phyloP scores from a whole-genome alignment of 2,888 invertebrate genomes.

The Cataglyphis rosenhaueri region DNA sequence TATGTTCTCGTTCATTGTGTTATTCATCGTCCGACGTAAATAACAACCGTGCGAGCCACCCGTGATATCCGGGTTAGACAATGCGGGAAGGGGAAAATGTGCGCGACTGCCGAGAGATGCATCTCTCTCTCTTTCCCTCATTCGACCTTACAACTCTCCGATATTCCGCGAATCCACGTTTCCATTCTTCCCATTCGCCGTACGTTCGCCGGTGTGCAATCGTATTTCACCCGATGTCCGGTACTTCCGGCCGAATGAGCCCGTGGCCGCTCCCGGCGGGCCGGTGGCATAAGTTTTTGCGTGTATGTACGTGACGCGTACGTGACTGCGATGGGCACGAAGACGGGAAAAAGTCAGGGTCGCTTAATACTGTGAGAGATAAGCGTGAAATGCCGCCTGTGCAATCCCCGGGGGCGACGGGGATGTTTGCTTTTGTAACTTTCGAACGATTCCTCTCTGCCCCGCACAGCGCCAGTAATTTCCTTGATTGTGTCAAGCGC shows the following conservation, averaged over 20 bases:
- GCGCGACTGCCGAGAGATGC: constrained; percentile 56
- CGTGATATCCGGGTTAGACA: constrained; percentile 74
- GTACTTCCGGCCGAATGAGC: constrained; percentile 68
- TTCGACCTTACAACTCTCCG: constrained; percentile 38
- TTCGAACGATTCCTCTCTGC: constrained; percentile 18
- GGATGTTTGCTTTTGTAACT: constrained; percentile 49
- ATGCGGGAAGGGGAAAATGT: constrained; percentile 70
- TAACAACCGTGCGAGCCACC: constrained; percentile 70
- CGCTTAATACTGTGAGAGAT: constrained; percentile 52
- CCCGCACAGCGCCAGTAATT: constrained; percentile 16
- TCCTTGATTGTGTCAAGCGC: constrained; percentile 33
- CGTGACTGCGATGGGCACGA: constrained; percentile 51
- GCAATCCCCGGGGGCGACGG: background rate
- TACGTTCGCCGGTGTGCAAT: constrained; percentile 63
- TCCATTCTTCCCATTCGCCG: constrained; percentile 46
- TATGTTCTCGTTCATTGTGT: constrained; percentile 74
- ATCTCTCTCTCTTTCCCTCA: constrained; percentile 13
- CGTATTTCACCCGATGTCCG: constrained; percentile 75
- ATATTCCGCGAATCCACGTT: constrained; percentile 44
- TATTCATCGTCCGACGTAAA: constrained; percentile 77
- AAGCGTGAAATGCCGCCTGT: constrained; percentile 40
- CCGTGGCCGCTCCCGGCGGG: constrained; percentile 36
- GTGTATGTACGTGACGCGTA: constrained; percentile 58
- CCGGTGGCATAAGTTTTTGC: constrained; percentile 61
- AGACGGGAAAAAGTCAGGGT: constrained; percentile 51